Conservation (phyloP, 2,113 vertebrate species). For the Bos indicus region DNA sequence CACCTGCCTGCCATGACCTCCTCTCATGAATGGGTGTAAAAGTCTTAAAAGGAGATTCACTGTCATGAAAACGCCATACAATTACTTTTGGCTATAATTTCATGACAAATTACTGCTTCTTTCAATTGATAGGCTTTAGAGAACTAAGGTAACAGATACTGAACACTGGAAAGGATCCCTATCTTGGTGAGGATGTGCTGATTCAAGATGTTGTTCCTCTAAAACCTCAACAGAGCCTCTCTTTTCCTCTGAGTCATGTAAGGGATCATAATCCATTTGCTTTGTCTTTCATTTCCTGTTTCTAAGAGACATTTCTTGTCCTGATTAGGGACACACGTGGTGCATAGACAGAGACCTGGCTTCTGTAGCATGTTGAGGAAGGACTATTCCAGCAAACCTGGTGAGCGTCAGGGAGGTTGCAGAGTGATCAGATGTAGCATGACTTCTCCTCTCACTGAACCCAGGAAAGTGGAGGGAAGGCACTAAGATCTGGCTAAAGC, state of each 20-base stretch:
- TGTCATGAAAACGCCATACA: slow-evolving; percentile 38
- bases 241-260: not conserved
- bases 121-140: slow-evolving; percentile 47
- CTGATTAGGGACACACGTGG: not conserved
- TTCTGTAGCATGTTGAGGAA: not conserved
- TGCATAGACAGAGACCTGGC: not conserved
- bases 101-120: slow-evolving; percentile 1
- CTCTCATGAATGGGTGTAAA: slow-evolving; percentile 22
- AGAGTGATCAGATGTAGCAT: no score
- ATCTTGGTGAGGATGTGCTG: slow-evolving; percentile 33
- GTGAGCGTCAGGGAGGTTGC: not conserved
- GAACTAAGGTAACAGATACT: not conserved
- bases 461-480: not conserved
- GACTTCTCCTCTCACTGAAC: not conserved
- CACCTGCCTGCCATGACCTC: not conserved
- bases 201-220: not conserved
- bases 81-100: slow-evolving; percentile 52
- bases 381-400: not conserved
- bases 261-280: not conserved
- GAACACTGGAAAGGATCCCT: slow-evolving; percentile 17
- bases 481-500: not conserved
- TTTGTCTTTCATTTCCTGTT: slow-evolving; percentile 18
- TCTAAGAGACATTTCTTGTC: not conserved
- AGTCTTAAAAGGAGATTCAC: not conserved
- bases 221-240: not conserved